phyloP scores from a whole-genome alignment of 2,113 vertebrate species.

The Pelecanoides urinatrix region DNA sequence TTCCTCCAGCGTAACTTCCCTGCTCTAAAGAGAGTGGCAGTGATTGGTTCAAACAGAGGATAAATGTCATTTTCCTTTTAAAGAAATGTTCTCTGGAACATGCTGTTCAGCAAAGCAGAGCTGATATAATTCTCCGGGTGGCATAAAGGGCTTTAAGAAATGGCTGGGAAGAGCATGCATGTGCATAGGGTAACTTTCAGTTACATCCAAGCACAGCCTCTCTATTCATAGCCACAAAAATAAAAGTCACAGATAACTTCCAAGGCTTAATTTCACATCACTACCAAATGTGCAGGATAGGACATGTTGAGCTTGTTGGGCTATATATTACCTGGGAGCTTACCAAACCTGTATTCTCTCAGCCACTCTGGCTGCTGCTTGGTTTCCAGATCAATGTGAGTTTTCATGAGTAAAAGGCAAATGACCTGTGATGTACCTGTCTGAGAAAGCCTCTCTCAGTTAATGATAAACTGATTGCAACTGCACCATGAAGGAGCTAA shows the following conservation, averaged over 20 bases:
- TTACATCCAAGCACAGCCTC: neutral
- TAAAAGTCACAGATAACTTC: neutral
- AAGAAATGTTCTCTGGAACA: neutral
- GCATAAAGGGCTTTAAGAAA: neutral
- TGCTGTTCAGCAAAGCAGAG: neutral
- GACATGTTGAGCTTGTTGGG: neutral
- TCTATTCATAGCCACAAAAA: neutral
- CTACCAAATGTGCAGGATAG: neutral
- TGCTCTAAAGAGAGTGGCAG: neutral
- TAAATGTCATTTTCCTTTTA: neutral
- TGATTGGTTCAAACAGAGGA: neutral
- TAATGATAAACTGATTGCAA: neutral
- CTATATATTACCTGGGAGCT: neutral
- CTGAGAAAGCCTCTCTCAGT: neutral
- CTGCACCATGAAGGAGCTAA: neutral
- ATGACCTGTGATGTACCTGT: neutral
- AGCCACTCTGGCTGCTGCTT: neutral
- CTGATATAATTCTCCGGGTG: neutral
- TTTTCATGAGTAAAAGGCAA: neutral
- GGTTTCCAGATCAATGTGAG: neutral
- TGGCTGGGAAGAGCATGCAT: neutral
- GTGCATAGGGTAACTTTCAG: neutral
- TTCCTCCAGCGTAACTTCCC: neutral
- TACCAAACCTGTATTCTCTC: neutral
- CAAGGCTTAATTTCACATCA: neutral